Base-by-base conservation (phyloP, 2,888 invertebrate species). In the Pteria penguin region DNA sequence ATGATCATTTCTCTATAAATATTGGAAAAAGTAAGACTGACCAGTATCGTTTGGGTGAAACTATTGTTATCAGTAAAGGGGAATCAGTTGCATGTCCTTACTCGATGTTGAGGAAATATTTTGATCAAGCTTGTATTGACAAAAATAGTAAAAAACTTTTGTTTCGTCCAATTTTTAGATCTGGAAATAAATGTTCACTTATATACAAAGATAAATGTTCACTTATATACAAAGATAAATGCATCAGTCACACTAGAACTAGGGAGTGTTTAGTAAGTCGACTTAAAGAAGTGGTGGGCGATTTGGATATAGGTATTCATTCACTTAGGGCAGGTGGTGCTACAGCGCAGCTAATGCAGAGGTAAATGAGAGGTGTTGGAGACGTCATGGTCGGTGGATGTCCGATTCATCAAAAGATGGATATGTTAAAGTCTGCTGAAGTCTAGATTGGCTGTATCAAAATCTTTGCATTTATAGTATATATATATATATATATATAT, bases 1-100 rank as follows among this genome's bases (percentile, higher is more conserved):
- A 55, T 45, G 32, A 22, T 31, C 55, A 55, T 54, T 54, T 67
- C 8, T 67, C 54, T 55, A 11, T 67, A 1, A 27, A 67, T 11
- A 52, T 65, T 52, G 27, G 55, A 45, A 67, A 57, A 31, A 54
- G 67, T 32, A 67, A 67, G 45, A 57, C 67, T 1, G 55, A 67
- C 31, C 57, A 55, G 31, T 67, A 55, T 32, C 14, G 55, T n/a
- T 29, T 29, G 31, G 67, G 67, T 26, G 31, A 67, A n/a, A 27
- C 54, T 24, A 31, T 67, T 27, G 54, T 67, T 4, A 32, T 67
- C 32, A 24, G 36, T 26, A 67, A 67, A 4, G 54, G 67, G n/a
- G 54, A 27, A 22, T 45, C 54, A 54, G 29, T 27, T 52, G 67
- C 67, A 11, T 67, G 67, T 67, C 67, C 55, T 45, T 26, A 31